Conservation (phyloP, 2,797 vertebrate species). For the Erethizon dorsatum region DNA sequence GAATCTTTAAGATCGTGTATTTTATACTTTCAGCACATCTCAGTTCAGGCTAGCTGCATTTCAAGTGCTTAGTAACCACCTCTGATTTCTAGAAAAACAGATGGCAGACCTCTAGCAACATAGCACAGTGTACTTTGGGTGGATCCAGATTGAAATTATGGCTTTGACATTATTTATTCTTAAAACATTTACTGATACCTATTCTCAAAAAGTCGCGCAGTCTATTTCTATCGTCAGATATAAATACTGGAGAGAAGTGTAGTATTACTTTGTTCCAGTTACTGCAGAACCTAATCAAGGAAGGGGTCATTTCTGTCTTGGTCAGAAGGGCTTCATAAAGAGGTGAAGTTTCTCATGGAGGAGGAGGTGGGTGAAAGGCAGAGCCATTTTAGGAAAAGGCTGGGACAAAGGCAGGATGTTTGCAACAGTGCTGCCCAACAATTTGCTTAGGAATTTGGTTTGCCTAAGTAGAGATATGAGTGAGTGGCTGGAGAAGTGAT, state of each 20-base stretch:
- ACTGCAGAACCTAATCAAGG: neutral
- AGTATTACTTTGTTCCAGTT: neutral
- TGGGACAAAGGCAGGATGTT: neutral
- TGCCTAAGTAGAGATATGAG: neutral
- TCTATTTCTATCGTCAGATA: neutral
- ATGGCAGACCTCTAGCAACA: neutral
- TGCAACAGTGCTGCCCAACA: neutral
- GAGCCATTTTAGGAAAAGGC: neutral
- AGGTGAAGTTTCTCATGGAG: neutral
- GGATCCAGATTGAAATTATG: neutral
- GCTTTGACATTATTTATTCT: constrained; percentile 11
- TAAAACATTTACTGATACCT: neutral
- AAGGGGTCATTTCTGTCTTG: neutral
- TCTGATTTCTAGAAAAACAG: neutral
- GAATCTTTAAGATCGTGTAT: neutral
- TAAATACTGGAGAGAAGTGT: neutral
- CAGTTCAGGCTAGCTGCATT: neutral
- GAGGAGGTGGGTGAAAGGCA: neutral
- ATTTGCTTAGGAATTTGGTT: neutral
- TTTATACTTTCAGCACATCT: neutral
- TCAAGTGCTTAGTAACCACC: neutral
- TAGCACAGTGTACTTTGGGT: neutral
- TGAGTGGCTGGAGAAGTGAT: neutral
- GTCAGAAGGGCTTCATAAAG: neutral
- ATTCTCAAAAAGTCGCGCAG: neutral